Percentiles rank a stretch among this genome's conserved stretches.
Evolutionary conservation across 2,888 invertebrate genomes (phyloP).

Genomic region (Dicranocentrus wangi): DNA sequence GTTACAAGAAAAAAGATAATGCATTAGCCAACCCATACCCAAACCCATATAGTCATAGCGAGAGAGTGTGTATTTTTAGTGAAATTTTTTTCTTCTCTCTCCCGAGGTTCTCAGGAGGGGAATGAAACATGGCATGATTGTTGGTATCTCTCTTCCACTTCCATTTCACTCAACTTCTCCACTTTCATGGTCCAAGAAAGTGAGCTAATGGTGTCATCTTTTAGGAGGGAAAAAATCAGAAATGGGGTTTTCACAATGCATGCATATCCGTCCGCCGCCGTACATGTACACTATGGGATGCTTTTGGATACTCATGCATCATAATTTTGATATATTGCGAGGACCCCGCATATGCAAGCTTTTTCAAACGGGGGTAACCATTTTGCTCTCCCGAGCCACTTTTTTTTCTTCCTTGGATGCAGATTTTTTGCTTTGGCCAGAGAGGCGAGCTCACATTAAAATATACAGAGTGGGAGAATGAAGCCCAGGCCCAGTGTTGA

Average conservation of each 20-base stretch:
- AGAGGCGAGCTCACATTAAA: slow-evolving; percentile 26
- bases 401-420: too few species aligned
- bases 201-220: slow-evolving; percentile 60
- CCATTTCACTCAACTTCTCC: slow-evolving; percentile 42
- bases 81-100: slow-evolving; percentile 4
- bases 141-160: slow-evolving; percentile 30
- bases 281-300: background rate
- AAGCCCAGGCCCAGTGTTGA: slow-evolving; percentile 11
- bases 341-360: too few species aligned
- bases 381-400: too few species aligned
- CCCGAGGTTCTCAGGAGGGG: slow-evolving; percentile 3
- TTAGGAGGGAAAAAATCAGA: background rate
- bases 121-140: slow-evolving; percentile 28
- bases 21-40: too few species aligned
- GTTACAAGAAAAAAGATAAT: background rate
- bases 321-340: background rate
- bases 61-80: slow-evolving; percentile 1
- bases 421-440: background rate
- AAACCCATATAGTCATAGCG: too few species aligned
- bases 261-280: background rate
- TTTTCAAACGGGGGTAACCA: too few species aligned
- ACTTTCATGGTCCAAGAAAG: slow-evolving; percentile 53
- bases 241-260: too few species aligned
- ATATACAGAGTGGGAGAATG: slow-evolving; percentile 20
- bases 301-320: slow-evolving; percentile 23